These are phyloP conservation scores for Drosophila nebulosa DNA, from an alignment of 1,140 invertebrate genomes.

Conservation along the genomic window DNA sequence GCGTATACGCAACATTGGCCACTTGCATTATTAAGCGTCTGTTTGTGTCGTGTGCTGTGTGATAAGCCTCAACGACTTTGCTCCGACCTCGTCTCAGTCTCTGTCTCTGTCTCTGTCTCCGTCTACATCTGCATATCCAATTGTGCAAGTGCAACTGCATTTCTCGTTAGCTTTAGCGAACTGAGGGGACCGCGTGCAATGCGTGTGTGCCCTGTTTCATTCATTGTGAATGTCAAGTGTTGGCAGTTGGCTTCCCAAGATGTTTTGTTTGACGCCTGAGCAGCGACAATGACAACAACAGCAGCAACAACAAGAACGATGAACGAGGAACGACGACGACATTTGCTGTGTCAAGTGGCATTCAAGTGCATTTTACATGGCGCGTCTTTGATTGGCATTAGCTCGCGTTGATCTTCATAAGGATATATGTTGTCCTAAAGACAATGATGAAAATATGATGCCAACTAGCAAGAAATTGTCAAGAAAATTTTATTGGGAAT, in stretches of 20 bases:
- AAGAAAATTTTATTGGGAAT: conserved; percentile 13
- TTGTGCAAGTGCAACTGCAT: conserved; percentile 21
- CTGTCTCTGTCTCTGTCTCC: conserved; percentile 1
- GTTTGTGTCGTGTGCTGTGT: conserved; percentile 25
- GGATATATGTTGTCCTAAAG: not conserved
- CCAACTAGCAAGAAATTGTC: conserved; percentile 13
- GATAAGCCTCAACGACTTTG: conserved; percentile 59
- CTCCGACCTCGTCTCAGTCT: not conserved
- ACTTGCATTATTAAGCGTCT: conserved; percentile 70
- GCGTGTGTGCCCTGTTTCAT: conserved; percentile 33
- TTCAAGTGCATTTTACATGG: conserved; percentile 73
- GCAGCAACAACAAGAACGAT: not conserved
- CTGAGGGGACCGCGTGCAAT: conserved; percentile 22
- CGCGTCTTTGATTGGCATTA: conserved; percentile 65
- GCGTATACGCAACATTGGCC: conserved; percentile 76
- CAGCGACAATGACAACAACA: conserved; percentile 3
- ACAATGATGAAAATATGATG: not conserved
- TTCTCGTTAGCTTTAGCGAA: conserved; percentile 1
- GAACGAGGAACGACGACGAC: conserved; percentile 19
- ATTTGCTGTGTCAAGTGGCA: conserved; percentile 72
- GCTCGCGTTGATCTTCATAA: conserved; percentile 22
- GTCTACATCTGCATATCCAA: conserved; percentile 20
- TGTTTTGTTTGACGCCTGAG: conserved; percentile 59
- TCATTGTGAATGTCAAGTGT: conserved; percentile 77
- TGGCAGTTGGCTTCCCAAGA: conserved; percentile 65